A percentile compares a stretch with the other conserved stretches of the same genome.
Evolutionary conservation across 2,888 invertebrate species (phyloP).

Genomic region (Standfussiana lucernea): DNA sequence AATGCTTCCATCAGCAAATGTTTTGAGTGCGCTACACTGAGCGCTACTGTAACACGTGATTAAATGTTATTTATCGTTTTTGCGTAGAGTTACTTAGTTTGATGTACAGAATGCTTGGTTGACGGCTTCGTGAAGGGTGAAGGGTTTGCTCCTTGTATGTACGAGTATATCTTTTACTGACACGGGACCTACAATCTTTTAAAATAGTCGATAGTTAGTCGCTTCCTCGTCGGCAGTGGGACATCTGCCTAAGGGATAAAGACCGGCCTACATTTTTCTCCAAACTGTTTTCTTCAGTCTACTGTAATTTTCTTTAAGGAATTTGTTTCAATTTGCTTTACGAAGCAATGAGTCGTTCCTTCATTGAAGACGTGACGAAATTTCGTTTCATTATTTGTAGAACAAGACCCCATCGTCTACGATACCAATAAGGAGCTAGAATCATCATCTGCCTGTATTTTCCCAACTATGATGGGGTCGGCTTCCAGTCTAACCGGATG

Average conservation of each 20-base stretch:
- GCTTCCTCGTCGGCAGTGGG: neutral
- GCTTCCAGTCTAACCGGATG: no score
- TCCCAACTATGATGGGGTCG: no score
- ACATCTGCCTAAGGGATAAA: neutral
- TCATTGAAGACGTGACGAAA: constrained; percentile 43
- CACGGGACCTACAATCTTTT: neutral
- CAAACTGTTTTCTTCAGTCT: constrained; percentile 14
- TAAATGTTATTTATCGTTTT: neutral
- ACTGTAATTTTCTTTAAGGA: constrained; percentile 47
- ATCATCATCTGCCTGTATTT: no score
- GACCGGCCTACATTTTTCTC: constrained; percentile 25
- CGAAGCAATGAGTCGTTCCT: constrained; percentile 25
- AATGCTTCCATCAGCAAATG: neutral
- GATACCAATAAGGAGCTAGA: no score
- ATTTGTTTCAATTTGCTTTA: constrained; percentile 58
- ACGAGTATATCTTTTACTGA: neutral
- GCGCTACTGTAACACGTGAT: fast-evolving
- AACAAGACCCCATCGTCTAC: neutral
- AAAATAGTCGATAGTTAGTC: neutral
- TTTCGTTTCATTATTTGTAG: constrained; percentile 8
- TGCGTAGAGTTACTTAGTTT: neutral
- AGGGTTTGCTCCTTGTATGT: neutral
- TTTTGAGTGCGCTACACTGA: no score
- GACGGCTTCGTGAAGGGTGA: neutral
- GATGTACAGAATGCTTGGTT: neutral